These are phyloP conservation scores for Notothenia coriiceps DNA, from an alignment of 2,113 vertebrate species.

Conservation along the genomic window DNA sequence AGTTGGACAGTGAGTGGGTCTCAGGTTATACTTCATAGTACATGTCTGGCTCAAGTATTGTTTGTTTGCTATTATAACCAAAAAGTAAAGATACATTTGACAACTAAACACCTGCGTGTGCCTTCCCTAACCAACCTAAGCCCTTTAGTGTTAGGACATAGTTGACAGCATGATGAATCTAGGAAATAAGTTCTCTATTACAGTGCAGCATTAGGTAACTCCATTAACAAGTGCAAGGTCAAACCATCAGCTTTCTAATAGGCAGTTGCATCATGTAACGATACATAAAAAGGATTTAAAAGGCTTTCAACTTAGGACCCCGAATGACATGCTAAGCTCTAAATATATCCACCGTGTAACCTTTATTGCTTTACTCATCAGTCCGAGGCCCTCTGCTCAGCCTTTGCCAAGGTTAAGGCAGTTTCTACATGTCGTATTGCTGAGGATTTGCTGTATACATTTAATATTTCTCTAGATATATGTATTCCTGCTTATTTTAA, in stretches of 20 bases:
- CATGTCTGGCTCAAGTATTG: not conserved
- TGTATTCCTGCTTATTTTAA: not conserved
- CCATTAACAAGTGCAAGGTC: not conserved
- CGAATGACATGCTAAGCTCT: not conserved
- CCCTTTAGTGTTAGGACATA: not conserved
- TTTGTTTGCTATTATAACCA: not conserved
- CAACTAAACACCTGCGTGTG: not conserved
- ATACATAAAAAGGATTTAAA: not conserved
- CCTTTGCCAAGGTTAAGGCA: not conserved
- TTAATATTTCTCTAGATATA: not conserved
- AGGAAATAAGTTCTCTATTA: not conserved
- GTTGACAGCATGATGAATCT: not conserved
- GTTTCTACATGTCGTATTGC: not conserved
- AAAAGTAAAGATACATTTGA: not conserved
- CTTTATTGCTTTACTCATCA: too few species aligned
- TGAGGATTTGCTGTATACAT: too few species aligned
- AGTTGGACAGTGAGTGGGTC: not conserved
- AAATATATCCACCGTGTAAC: not conserved
- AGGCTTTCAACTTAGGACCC: not conserved
- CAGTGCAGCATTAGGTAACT: not conserved
- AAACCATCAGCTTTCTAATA: not conserved
- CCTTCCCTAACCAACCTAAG: not conserved
- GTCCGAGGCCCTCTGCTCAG: not conserved
- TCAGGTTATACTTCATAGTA: not conserved
- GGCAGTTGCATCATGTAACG: not conserved